Evolutionary conservation across 2,888 invertebrate genomes (phyloP), one percentile per base, ranked within the genome.

Genomic region (Eupeodes luniger): DNA sequence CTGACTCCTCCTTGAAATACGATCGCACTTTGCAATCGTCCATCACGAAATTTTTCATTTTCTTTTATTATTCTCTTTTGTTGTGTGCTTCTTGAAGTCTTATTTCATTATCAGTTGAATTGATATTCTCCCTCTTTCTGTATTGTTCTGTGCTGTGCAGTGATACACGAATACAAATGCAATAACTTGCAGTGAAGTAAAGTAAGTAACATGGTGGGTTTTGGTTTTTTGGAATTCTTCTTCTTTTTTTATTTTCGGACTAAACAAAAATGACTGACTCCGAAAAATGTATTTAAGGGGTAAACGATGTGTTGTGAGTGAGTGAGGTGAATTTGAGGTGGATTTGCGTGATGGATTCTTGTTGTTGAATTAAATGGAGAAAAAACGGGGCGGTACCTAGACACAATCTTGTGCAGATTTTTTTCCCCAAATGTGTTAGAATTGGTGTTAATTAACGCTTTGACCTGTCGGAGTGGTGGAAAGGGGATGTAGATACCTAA

Each of bases 21-120:
- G 88, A 88, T 88, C 88, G 76, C 70, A 85, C 81, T 78, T 81
- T 78, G 88, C 88, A 81, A 81, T 88, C 88, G 88, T 85, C 88
- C 88, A 88, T 88, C 88, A 88, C 88, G 81, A 88, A 88, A 87
- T 78, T 47, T 82, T 85, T 88, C 88, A 88, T 88, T 88, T 85
- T 88, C 85, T 88, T 27, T 86, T 80, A 14, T 57, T 67, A 47
- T 51, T 34, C 27, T 14, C n/a, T 72, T 72, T 57, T 34, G 44
- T 11, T 9, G 53, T 40, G n/a, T 19, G 3, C 19, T 55, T 70
- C 53, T 70, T 70, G 3, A 16, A 53, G 16, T 36, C 36, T 40
- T 69, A 44, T 70, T 40, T 40, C 40, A 34, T 34, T 55, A 7
- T 69, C 19, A n/a, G 36, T 51, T 51, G 40, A 76, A n/a, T n/a